Conservation (phyloP, 2,113 vertebrate species). For the Pangasianodon hypophthalmus region DNA sequence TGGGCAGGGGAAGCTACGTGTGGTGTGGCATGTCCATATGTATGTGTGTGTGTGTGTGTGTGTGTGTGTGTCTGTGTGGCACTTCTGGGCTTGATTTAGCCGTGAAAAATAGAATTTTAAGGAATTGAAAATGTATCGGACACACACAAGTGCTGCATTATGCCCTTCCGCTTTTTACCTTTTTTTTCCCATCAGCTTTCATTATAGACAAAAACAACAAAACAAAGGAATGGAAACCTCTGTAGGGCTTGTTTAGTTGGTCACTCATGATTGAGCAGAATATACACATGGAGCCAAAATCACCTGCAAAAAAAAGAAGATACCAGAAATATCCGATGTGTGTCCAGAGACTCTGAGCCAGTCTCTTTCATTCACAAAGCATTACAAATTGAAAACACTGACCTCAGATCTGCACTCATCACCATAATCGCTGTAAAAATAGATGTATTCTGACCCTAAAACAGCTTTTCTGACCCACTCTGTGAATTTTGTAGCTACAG, state of each 20-base stretch:
- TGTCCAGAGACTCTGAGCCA: background rate
- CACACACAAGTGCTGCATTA: conserved; percentile 60
- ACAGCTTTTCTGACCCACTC: background rate
- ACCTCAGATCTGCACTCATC: conserved; percentile 19
- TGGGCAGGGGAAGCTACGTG: conserved; percentile 43
- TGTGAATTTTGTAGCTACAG: background rate
- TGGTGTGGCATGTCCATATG: background rate
- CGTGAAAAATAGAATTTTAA: conserved; percentile 70
- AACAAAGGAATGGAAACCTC: conserved; percentile 29
- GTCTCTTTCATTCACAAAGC: background rate
- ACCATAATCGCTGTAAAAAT: background rate
- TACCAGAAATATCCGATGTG: background rate
- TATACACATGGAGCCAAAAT: conserved; percentile 31
- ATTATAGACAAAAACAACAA: conserved; percentile 44
- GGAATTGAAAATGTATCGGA: conserved; percentile 68
- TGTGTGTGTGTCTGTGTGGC: conserved; percentile 5
- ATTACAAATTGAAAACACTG: conserved; percentile 31
- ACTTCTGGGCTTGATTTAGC: conserved; percentile 59
- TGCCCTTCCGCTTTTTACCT: conserved; percentile 46
- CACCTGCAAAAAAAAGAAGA: conserved; percentile 3
- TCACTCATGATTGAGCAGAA: conserved; percentile 41
- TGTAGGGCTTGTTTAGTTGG: conserved; percentile 52
- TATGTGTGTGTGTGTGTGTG: background rate
- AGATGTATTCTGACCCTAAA: background rate
- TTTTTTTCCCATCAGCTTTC: conserved; percentile 56